Base-by-base conservation (phyloP, 2,113 vertebrate genomes). In the Camelus dromedarius region DNA sequence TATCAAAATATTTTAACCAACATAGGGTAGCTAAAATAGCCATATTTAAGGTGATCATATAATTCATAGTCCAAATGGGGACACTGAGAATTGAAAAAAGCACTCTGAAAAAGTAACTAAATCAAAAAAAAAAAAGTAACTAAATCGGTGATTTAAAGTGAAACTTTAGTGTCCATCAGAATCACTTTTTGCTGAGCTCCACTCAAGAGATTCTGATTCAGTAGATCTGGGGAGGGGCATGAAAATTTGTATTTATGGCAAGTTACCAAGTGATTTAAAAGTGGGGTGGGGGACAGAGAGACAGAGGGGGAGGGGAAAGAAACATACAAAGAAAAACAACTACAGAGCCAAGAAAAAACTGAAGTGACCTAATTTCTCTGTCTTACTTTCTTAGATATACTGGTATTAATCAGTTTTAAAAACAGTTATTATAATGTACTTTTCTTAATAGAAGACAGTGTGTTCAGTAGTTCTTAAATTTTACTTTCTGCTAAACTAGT, bases 361-460 rank as follows among this genome's bases (percentile, higher is more conserved):
- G 20, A 72, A 38, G 32, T 19, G 16, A 48, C 7, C 7, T 73
- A 66, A 94, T 77, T 91, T 94, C 22, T 62, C 42, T 81, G 48
- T 89, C 16, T 91, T 88, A 50, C 4, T 15, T 35, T 72, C 46
- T 91, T 89, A 82, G 18, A 75, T 38, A 90, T 85, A 8, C 24
- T 85, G 80, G 26, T 10, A 56, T 90, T 91, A 73, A 52, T 82
- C 60, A 52, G 5, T 32, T 96, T 72, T 91, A 85, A 82, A 82
- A 82, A 5, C 16, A 72, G 12, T 77, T 48, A 38, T 88, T 62
- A 81, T 6, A 90, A 15, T 87, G 30, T 5, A 60, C 14, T 60
- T 95, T 26, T 72, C 42, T 84, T 50, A 77, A 64, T 12, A 81
- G 70, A 72, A 88, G 82, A 16, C 52, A 20, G 6, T 70, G 32